phyloP scores from a whole-genome alignment of 2,797 vertebrate species.

The Darevskia mixta region DNA sequence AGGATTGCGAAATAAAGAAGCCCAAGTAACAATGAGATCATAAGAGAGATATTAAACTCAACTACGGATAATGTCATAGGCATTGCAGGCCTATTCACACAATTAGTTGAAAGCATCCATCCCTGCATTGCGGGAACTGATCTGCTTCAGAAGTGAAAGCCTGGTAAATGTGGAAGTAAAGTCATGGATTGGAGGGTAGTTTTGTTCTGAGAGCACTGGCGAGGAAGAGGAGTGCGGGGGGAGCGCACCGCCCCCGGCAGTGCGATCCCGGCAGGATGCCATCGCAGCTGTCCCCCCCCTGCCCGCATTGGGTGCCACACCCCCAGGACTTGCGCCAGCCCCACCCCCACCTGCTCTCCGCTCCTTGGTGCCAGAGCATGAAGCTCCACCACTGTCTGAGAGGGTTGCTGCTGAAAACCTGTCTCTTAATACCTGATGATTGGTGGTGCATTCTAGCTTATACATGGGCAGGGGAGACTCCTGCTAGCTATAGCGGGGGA shows the following conservation, averaged over 20 bases:
- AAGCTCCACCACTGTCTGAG: no score
- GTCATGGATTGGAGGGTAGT: neutral
- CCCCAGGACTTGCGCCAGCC: no score
- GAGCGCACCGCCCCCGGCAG: no score
- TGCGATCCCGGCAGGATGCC: no score
- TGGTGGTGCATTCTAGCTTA: neutral
- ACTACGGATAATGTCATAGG: neutral
- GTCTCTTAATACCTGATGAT: neutral
- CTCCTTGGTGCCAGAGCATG: no score
- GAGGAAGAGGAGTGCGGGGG: no score
- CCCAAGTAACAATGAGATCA: neutral
- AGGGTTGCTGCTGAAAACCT: neutral
- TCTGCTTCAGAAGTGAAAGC: neutral
- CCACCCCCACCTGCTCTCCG: no score
- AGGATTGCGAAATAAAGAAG: neutral
- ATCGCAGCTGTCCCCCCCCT: no score
- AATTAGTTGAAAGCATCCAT: neutral
- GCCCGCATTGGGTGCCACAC: no score
- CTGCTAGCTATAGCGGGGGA: neutral
- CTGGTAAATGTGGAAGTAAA: neutral
- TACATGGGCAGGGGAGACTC: no score
- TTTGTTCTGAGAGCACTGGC: neutral
- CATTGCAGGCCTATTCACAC: neutral
- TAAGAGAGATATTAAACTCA: neutral
- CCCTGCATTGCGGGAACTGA: neutral